Evolutionary conservation across 1,140 invertebrate species (phyloP).

Genomic region (Drosophila micromelanica): DNA sequence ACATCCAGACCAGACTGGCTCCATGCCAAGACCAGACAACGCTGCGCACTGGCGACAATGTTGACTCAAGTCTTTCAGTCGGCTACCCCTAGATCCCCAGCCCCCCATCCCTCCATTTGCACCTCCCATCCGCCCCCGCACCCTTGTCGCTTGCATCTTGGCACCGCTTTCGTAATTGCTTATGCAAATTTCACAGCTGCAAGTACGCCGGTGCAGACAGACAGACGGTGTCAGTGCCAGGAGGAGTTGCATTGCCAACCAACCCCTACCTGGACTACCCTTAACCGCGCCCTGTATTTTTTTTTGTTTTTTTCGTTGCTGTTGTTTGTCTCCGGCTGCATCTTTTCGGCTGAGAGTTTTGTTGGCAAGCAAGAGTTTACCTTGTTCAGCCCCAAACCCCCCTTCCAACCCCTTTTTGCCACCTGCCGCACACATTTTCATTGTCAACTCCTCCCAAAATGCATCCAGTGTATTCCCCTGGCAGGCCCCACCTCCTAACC

Average conservation of each 20-base stretch:
- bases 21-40: slow-evolving; percentile 6
- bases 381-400: slow-evolving; percentile 21
- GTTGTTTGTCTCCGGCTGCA: slow-evolving; percentile 1
- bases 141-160: slow-evolving; percentile 11
- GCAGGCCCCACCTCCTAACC: background rate
- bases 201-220: slow-evolving; percentile 22
- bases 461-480: slow-evolving; percentile 1
- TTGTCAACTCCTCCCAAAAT: slow-evolving; percentile 41
- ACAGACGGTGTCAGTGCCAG: background rate
- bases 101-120: too few relatives aligned
- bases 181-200: slow-evolving; percentile 70
- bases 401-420: background rate
- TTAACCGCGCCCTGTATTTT: too few relatives aligned
- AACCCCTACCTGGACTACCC: background rate
- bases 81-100: background rate
- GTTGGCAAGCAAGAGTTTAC: slow-evolving; percentile 31
- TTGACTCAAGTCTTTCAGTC: slow-evolving; percentile 29
- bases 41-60: slow-evolving; percentile 30
- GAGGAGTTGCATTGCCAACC: background rate
- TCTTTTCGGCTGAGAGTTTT: slow-evolving; percentile 8
- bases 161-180: slow-evolving; percentile 66
- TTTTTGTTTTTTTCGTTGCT: background rate
- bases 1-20: too few relatives aligned
- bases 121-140: background rate
- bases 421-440: slow-evolving; percentile 33